These are phyloP conservation scores for Vicugna pacos DNA, from an alignment of 2,113 vertebrate genomes.

Conservation along the genomic window DNA sequence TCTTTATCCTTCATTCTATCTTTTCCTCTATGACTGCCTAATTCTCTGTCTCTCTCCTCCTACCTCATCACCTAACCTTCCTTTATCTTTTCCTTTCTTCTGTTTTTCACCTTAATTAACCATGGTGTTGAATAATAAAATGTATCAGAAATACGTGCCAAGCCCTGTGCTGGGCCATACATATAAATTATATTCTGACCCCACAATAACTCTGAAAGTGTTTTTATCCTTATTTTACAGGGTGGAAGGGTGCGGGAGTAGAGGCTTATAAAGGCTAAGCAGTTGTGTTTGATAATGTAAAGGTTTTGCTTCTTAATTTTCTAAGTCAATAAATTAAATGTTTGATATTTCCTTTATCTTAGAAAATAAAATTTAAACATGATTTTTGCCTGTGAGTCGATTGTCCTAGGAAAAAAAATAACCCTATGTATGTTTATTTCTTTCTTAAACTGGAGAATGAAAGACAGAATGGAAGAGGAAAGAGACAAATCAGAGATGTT, in stretches of 20 bases:
- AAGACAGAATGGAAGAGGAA: not conserved
- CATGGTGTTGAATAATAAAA: constrained; percentile 5
- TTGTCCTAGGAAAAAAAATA: not conserved
- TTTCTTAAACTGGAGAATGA: not conserved
- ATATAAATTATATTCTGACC: not conserved
- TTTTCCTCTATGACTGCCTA: not conserved
- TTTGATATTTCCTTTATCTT: constrained; percentile 3
- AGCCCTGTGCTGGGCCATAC: not conserved
- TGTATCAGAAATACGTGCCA: not conserved
- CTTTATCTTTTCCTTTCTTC: not conserved
- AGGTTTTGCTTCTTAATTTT: constrained; percentile 35
- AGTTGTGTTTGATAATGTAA: constrained; percentile 5
- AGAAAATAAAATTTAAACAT: not conserved
- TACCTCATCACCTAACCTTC: not conserved
- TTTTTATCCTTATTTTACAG: constrained; percentile 16
- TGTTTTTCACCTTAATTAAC: constrained; percentile 43
- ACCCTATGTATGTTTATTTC: not conserved
- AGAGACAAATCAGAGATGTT: not conserved
- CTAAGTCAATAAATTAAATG: not conserved
- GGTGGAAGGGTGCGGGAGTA: not conserved
- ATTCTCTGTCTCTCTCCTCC: not conserved
- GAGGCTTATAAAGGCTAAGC: not conserved
- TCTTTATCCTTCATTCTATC: not conserved
- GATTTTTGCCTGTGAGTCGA: not conserved
- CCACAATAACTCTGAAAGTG: not conserved